Base-by-base conservation (phyloP, 2,797 vertebrate species). In the Channa striata region DNA sequence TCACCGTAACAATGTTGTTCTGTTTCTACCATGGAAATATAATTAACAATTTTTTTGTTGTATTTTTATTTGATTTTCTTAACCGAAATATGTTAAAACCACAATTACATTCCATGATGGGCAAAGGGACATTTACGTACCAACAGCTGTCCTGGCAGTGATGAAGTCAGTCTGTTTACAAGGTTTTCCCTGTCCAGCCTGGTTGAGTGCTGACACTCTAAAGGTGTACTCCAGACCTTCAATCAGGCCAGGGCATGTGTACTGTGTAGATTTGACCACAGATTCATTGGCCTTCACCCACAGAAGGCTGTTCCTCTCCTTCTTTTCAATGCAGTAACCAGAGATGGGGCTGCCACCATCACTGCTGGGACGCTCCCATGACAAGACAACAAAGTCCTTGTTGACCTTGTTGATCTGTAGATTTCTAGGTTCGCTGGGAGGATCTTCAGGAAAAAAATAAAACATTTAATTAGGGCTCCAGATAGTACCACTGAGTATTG, bases 141-240 rank as follows among this genome's bases (percentile, higher is more conserved):
- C 98, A 71, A 99, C 86, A 82, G 95, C 96, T 56, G 91, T 94
- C 91, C 98, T 96, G 81, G 98, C 96, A 33, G 96, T 97, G 86
- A 99, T 94, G 80, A 96, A 95, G 82, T 99, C 97, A 0, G 97
- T 98, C 83, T 97, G 96, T 83, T 97, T 99, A 92, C 97, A 98
- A 49, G 97, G 97, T 90, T 97, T 98, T 71, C 98, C 97, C 77
- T 97, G 96, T 82, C 98, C 98, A 46, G 97, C 98, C 85, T 94
- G 90, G 91, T 99, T 99, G 71, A 96, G 25, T 4, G 97, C 98
- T 23, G 96, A 98, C 80, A 99, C 97, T 91, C 97, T 96, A 86
- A 99, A 99, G 44, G 94, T 96, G 89, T 99, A 99, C 81, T 99
- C 98, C 50, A 99, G 94, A 39, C 98, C 97, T 61, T 99, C 98